These are phyloP conservation scores for Holcopasites calliopsidis DNA, from an alignment of 1,140 invertebrate genomes.

Conservation along the genomic window DNA sequence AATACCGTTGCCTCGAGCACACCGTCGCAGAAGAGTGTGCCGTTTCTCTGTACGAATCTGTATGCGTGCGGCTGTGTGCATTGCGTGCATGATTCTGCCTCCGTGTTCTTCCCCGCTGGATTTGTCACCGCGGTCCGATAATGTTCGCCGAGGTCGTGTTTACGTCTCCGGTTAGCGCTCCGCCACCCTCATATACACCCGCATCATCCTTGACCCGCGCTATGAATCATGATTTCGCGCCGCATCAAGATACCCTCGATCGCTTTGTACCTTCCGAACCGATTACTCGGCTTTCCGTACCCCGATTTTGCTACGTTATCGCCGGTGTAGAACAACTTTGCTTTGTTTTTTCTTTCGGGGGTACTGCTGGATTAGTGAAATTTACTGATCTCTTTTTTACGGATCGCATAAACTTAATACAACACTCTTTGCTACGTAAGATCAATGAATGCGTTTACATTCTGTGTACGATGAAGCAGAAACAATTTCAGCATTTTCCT, in stretches of 20 bases:
- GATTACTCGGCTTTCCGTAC: background rate
- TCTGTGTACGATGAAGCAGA: too few species aligned
- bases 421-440: too few species aligned
- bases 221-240: constrained; percentile 25
- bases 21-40: constrained; percentile 3
- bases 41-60: background rate
- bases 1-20: constrained; percentile 20
- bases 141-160: constrained; percentile 35
- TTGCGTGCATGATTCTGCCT: background rate
- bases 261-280: constrained; percentile 2
- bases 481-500: too few species aligned
- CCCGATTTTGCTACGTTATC: background rate
- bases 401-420: too few species aligned
- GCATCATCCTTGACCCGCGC: background rate
- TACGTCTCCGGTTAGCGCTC: constrained; percentile 29
- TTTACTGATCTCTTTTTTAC: background rate
- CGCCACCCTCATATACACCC: background rate
- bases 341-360: background rate
- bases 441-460: too few species aligned
- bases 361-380: background rate
- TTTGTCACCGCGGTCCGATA: constrained; percentile 44
- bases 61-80: background rate
- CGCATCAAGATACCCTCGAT: background rate
- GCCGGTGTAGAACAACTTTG: background rate
- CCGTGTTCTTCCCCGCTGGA: constrained; percentile 9